Percentiles rank a stretch among this genome's conserved stretches.
Conservation (phyloP, 2,888 invertebrate genomes). For the Drosophila kanekoi region DNA sequence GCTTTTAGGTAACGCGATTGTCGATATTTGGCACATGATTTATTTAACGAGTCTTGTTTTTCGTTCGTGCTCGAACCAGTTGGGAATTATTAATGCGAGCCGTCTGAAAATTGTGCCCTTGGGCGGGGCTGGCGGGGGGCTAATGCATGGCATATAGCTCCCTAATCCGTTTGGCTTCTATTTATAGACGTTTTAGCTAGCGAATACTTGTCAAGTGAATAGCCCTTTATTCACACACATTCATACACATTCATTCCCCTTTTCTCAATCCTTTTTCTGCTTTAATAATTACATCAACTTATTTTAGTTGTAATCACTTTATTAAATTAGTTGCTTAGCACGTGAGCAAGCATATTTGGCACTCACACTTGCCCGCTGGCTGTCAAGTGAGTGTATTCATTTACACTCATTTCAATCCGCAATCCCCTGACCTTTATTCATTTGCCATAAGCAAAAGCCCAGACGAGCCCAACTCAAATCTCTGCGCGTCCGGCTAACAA, state of each 20-base stretch:
- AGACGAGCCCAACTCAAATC: slow-evolving; percentile 35
- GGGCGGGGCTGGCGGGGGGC: neutral
- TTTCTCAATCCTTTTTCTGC: neutral
- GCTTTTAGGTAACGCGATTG: slow-evolving; percentile 3
- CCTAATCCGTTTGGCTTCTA: neutral
- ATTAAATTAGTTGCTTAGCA: slow-evolving; percentile 35
- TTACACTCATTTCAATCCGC: slow-evolving; percentile 32
- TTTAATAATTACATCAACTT: slow-evolving; percentile 10
- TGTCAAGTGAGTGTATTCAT: slow-evolving; percentile 48
- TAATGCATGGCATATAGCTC: neutral
- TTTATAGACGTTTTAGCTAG: neutral
- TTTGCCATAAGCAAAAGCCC: slow-evolving; percentile 3
- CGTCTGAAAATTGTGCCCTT: slow-evolving; percentile 10
- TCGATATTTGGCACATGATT: slow-evolving; percentile 22
- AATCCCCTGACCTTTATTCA: slow-evolving; percentile 16
- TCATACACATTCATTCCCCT: too few relatives aligned
- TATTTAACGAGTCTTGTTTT: neutral
- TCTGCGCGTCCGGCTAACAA: slow-evolving; percentile 42
- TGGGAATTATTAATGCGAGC: slow-evolving; percentile 16
- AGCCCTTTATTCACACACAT: neutral
- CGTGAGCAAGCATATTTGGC: slow-evolving; percentile 41
- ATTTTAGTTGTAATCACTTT: slow-evolving; percentile 31
- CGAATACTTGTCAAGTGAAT: neutral
- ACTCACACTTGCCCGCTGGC: neutral
- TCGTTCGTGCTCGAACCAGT: neutral